These are phyloP conservation scores for Darwinula stevensoni DNA, from an alignment of 2,888 invertebrate genomes.

Conservation along the genomic window DNA sequence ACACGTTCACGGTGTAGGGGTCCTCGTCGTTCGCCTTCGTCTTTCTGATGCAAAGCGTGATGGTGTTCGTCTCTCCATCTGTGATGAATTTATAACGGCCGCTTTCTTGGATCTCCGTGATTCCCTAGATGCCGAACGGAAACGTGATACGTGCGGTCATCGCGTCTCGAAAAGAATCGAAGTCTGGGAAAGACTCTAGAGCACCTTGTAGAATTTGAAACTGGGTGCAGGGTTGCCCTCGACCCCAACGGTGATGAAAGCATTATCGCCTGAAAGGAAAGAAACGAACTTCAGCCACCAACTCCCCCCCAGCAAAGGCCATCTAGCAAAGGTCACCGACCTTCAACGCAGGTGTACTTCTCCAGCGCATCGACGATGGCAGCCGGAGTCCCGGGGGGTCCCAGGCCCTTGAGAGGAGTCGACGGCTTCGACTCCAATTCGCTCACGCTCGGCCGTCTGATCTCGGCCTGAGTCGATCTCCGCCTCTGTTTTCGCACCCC, in stretches of 20 bases:
- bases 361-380: conserved; percentile 73
- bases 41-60: conserved; percentile 82
- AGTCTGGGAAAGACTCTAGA: too few relatives aligned
- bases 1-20: conserved; percentile 68
- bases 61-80: conserved; percentile 68
- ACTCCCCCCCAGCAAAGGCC: too few relatives aligned
- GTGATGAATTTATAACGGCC: conserved; percentile 84
- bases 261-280: conserved; percentile 41
- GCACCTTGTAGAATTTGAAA: conserved; percentile 70
- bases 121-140: conserved; percentile 27
- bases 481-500: too few relatives aligned
- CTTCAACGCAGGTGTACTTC: conserved; percentile 87
- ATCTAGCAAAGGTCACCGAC: too few relatives aligned
- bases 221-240: conserved; percentile 83
- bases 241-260: conserved; percentile 67
- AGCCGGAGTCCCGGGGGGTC: conserved; percentile 47
- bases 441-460: conserved; percentile 60
- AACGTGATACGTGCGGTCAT: too few relatives aligned
- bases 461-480: conserved; percentile 32
- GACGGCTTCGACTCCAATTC: conserved; percentile 74
- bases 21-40: conserved; percentile 90
- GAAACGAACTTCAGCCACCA: too few relatives aligned
- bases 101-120: conserved; percentile 71
- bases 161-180: too few relatives aligned
- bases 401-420: conserved; percentile 50